Conservation (phyloP, 2,113 vertebrate species). For the rat (Rattus norvegicus) region DNA sequence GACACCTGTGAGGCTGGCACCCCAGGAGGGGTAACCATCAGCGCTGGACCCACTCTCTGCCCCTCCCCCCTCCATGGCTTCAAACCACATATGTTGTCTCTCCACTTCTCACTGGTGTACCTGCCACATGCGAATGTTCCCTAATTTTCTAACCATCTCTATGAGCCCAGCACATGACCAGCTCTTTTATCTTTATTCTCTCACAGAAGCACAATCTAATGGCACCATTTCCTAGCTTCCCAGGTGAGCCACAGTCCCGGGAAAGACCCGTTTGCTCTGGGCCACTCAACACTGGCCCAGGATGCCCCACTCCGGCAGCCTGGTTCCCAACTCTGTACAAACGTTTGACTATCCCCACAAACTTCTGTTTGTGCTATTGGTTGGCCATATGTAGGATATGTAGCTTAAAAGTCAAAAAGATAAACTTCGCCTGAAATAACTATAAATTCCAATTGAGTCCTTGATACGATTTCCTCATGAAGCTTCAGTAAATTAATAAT, state of each 20-base stretch:
- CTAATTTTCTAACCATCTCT: neutral
- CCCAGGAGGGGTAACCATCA: neutral
- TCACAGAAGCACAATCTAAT: neutral
- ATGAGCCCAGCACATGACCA: neutral
- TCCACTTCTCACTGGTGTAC: accelerated
- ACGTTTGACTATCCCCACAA: accelerated
- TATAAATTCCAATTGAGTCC: conserved; percentile 27
- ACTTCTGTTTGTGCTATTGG: neutral
- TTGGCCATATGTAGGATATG: neutral
- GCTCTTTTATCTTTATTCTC: neutral
- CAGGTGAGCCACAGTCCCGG: neutral
- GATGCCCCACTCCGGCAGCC: neutral
- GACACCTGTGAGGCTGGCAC: accelerated
- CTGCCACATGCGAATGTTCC: neutral
- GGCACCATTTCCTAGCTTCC: neutral
- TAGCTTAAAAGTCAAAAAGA: neutral
- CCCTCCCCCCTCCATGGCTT: neutral
- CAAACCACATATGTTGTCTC: accelerated
- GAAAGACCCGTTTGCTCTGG: neutral
- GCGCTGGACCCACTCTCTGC: accelerated
- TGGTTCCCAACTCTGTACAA: neutral
- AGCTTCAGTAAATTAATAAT: conserved; percentile 75
- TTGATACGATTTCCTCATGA: neutral
- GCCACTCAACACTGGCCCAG: accelerated
- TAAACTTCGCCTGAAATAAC: conserved; percentile 30